These are phyloP conservation scores for Drosophila pachea DNA, from an alignment of 1,140 invertebrate species.

Conservation along the genomic window DNA sequence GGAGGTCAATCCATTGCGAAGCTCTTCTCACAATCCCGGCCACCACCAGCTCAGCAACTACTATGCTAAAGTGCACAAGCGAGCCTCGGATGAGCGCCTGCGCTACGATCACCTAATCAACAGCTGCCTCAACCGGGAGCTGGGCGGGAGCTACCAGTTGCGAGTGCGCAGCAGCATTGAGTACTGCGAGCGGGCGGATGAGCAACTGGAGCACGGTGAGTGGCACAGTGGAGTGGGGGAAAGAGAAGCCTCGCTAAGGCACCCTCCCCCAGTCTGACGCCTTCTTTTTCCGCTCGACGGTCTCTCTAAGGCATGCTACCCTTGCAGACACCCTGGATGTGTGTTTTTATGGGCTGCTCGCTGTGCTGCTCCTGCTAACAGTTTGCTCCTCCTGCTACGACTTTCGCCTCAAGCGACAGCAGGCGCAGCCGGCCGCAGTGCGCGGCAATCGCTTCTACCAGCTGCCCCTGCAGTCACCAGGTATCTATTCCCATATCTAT, in stretches of 20 bases:
- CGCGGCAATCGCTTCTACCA: constrained; percentile 50
- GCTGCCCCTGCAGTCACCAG: constrained; percentile 1
- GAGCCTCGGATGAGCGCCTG: constrained; percentile 39
- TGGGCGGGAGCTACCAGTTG: constrained; percentile 46
- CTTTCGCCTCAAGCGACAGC: constrained; percentile 33
- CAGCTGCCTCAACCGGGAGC: constrained; percentile 64
- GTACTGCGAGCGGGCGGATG: constrained; percentile 59
- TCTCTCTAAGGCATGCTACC: no score
- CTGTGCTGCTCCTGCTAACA: constrained; percentile 37
- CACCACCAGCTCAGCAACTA: constrained; percentile 43
- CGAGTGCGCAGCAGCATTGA: constrained; percentile 55
- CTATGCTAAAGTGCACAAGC: constrained; percentile 50
- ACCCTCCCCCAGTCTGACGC: no score
- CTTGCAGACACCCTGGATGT: constrained; percentile 51
- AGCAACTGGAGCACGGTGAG: constrained; percentile 45
- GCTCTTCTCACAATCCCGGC: background rate
- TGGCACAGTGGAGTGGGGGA: background rate
- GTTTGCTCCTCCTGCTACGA: constrained; percentile 53
- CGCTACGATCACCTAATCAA: constrained; percentile 55
- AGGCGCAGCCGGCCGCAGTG: background rate
- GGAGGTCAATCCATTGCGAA: background rate
- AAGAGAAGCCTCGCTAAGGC: no score
- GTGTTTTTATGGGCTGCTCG: constrained; percentile 33
- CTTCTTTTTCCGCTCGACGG: no score
- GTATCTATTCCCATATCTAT: constrained; percentile 13